A percentile compares a stretch with the other conserved stretches of the same genome.
These are phyloP conservation scores for Drosophila subquinaria DNA, from an alignment of 2,888 invertebrate genomes.

Conservation along the genomic window DNA sequence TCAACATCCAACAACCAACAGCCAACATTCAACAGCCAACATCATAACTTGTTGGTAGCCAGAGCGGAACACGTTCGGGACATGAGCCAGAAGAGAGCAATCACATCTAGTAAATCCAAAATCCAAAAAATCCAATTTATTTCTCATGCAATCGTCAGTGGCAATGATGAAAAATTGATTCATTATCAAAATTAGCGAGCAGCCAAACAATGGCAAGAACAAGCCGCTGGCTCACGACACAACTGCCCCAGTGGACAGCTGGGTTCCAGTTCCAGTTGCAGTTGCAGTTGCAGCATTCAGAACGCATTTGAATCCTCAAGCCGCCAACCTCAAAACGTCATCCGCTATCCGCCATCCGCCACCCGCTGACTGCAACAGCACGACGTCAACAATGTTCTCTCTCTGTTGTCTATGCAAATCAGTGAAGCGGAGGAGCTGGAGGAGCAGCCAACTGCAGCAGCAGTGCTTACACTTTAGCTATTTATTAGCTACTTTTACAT, in stretches of 20 bases:
- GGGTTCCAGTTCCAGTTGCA: slow-evolving; percentile 2
- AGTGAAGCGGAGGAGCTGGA: slow-evolving; percentile 27
- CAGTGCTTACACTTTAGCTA: not conserved
- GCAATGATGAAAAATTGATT: slow-evolving; percentile 81
- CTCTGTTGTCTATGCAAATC: slow-evolving; percentile 77
- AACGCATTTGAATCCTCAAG: slow-evolving; percentile 44
- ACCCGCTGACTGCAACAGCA: slow-evolving; percentile 62
- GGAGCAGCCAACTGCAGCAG: slow-evolving; percentile 22
- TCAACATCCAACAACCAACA: slow-evolving; percentile 26
- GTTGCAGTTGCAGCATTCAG: slow-evolving; percentile 11
- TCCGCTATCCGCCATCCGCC: slow-evolving; percentile 34
- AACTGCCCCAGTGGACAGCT: slow-evolving; percentile 20
- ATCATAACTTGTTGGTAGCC: slow-evolving; percentile 68
- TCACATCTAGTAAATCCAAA: slow-evolving; percentile 62
- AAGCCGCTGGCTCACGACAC: slow-evolving; percentile 75
- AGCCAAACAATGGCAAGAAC: slow-evolving; percentile 71
- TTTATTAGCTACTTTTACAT: not conserved
- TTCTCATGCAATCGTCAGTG: slow-evolving; percentile 70
- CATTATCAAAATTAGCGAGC: slow-evolving; percentile 81
- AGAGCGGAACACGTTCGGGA: slow-evolving; percentile 55
- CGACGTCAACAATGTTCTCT: slow-evolving; percentile 61
- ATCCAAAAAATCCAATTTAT: slow-evolving; percentile 70
- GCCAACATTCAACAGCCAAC: slow-evolving; percentile 26
- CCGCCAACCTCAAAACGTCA: slow-evolving; percentile 11
- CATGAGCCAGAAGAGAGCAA: slow-evolving; percentile 33